Percentiles rank a stretch among this genome's conserved stretches.
Evolutionary conservation across 1,140 invertebrate genomes (phyloP).

Genomic region (Apocrypta bakeri): DNA sequence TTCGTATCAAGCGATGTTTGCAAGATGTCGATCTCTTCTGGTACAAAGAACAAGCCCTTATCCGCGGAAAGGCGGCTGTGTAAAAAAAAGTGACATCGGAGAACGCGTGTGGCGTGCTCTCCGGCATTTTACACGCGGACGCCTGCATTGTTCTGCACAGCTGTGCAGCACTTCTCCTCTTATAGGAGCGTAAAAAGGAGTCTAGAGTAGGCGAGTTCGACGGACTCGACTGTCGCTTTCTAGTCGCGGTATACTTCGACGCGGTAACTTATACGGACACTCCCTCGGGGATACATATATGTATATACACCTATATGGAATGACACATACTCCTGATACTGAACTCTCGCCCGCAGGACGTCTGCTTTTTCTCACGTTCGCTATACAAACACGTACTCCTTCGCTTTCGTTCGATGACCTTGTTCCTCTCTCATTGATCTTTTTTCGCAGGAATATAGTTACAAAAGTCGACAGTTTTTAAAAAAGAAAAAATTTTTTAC

Average conservation of each 20-base stretch:
- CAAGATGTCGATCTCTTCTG: too few relatives aligned
- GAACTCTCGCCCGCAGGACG: background rate
- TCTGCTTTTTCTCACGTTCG: conserved; percentile 37
- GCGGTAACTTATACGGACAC: background rate
- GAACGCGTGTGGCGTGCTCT: conserved; percentile 12
- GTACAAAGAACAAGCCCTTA: background rate
- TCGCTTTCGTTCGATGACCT: conserved; percentile 10
- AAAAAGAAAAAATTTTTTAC: background rate
- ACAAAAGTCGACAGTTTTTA: background rate
- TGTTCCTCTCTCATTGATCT: background rate
- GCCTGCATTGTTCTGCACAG: conserved; percentile 4
- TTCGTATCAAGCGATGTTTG: too few relatives aligned
- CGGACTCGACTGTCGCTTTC: conserved; percentile 19
- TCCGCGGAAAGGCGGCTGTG: background rate
- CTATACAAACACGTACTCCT: background rate
- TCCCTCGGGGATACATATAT: background rate
- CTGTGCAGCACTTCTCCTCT: background rate
- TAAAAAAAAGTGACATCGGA: background rate
- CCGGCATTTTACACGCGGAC: background rate
- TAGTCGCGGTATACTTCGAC: background rate
- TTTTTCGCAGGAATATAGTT: background rate
- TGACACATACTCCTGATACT: background rate
- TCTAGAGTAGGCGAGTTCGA: conserved; percentile 15
- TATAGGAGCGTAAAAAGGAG: background rate
- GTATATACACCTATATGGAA: background rate